phyloP scores from a whole-genome alignment of 2,888 invertebrate species.

The Pristionchus mayeri region DNA sequence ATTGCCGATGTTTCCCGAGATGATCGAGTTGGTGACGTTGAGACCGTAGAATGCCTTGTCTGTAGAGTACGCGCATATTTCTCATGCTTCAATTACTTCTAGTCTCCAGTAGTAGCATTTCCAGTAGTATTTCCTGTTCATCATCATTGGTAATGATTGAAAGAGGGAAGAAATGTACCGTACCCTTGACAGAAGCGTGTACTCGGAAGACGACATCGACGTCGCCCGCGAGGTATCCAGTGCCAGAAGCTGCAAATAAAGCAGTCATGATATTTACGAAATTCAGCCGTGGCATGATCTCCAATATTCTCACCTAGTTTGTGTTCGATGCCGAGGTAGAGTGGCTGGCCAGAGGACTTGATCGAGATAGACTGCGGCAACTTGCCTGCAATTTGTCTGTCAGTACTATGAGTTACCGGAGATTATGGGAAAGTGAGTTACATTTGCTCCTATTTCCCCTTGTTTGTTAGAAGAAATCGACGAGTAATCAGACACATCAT shows the following conservation, averaged over 20 bases:
- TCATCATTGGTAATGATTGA: neutral
- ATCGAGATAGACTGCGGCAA: constrained; percentile 40
- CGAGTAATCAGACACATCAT: too few species aligned
- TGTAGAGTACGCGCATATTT: too few species aligned
- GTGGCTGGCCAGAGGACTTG: constrained; percentile 44
- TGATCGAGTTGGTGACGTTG: constrained; percentile 87
- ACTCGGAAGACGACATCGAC: constrained; percentile 71
- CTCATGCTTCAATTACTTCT: too few species aligned
- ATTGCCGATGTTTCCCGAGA: constrained; percentile 91
- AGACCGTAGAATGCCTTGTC: constrained; percentile 83
- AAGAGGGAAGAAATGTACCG: neutral
- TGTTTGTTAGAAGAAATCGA: too few species aligned
- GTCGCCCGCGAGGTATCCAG: constrained; percentile 68
- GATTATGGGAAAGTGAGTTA: too few species aligned
- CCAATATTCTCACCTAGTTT: neutral
- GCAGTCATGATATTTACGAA: neutral
- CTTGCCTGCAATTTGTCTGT: constrained; percentile 28
- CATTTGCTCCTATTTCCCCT: too few species aligned
- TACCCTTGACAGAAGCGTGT: constrained; percentile 72
- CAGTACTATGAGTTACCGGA: neutral
- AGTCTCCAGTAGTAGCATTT: neutral
- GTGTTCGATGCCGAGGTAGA: constrained; percentile 47
- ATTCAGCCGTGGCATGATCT: too few species aligned
- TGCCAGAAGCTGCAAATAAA: constrained; percentile 51
- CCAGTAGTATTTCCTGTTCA: neutral